A percentile compares a stretch with the other conserved stretches of the same genome.
Conservation (phyloP, 92 coral and sea anemone species). For the Chrysogorgia sp. region DNA sequence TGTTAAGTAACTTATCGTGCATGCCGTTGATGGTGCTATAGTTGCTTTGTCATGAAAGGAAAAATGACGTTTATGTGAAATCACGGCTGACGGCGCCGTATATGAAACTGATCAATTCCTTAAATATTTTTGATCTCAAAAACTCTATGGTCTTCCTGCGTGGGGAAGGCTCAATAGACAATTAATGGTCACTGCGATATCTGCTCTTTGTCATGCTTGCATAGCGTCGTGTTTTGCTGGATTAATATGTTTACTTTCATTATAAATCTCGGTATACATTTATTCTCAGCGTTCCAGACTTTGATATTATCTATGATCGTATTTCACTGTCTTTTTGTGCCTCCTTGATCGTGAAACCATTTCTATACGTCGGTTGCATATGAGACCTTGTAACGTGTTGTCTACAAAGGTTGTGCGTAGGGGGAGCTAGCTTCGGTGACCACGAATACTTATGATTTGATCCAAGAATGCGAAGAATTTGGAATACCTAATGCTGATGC, state of each 20-base stretch:
- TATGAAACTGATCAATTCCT: background rate
- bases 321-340: background rate
- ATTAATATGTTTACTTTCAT: conserved; percentile 24
- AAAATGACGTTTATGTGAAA: too few relatives aligned
- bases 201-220: background rate
- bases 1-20: too few relatives aligned
- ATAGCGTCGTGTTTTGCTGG: conserved; percentile 24
- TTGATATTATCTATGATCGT: background rate
- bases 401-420: background rate
- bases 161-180: too few relatives aligned
- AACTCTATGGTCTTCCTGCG: too few relatives aligned
- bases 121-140: too few relatives aligned
- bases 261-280: background rate
- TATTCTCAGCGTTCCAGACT: background rate
- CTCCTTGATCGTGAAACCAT: background rate
- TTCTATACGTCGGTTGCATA: background rate
- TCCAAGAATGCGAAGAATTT: conserved; percentile 33
- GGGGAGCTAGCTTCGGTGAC: conserved; percentile 1
- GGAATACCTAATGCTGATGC: conserved; percentile 28
- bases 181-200: background rate
- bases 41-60: too few relatives aligned
- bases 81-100: too few relatives aligned
- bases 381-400: background rate
- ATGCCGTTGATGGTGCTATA: too few relatives aligned
- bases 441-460: conserved; percentile 10